These are phyloP conservation scores for Aphodius granarius DNA, from an alignment of 2,888 invertebrate species.

Conservation along the genomic window DNA sequence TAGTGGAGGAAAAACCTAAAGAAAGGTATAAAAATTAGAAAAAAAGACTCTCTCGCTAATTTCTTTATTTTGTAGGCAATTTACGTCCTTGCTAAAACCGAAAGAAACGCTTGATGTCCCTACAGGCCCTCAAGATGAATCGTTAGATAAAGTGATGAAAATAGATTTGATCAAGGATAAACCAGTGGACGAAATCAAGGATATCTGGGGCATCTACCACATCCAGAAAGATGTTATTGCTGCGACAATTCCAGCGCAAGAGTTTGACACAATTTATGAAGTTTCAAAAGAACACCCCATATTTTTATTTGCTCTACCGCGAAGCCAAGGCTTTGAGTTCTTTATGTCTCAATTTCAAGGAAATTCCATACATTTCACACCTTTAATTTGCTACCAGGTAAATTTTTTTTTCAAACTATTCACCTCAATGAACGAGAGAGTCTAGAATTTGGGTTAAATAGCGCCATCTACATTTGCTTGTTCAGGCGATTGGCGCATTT, in stretches of 20 bases:
- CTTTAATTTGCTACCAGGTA: constrained; percentile 81
- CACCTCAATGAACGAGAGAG: background rate
- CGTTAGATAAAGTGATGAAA: constrained; percentile 74
- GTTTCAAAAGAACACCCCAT: constrained; percentile 65
- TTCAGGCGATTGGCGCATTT: too few species aligned
- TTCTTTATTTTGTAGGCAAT: constrained; percentile 55
- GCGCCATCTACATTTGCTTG: too few species aligned
- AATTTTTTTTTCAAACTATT: too few species aligned
- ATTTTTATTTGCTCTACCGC: constrained; percentile 80
- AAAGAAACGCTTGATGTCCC: constrained; percentile 54
- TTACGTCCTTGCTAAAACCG: constrained; percentile 67
- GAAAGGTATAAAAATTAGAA: constrained; percentile 34
- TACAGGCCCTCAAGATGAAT: constrained; percentile 55
- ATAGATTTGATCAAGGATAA: constrained; percentile 73
- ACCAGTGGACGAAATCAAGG: constrained; percentile 67
- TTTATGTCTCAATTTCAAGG: constrained; percentile 75
- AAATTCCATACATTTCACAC: constrained; percentile 80
- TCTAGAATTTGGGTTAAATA: background rate
- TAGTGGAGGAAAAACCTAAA: constrained; percentile 49
- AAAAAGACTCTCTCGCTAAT: background rate
- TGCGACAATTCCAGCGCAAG: constrained; percentile 66
- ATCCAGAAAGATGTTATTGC: constrained; percentile 75
- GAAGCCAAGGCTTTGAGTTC: constrained; percentile 84
- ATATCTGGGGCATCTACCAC: constrained; percentile 82
- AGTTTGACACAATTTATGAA: constrained; percentile 62